A percentile compares a stretch with the other conserved stretches of the same genome.
Evolutionary conservation across 2,888 invertebrate genomes (phyloP).

Genomic region (Drepanosiphum platanoidis): DNA sequence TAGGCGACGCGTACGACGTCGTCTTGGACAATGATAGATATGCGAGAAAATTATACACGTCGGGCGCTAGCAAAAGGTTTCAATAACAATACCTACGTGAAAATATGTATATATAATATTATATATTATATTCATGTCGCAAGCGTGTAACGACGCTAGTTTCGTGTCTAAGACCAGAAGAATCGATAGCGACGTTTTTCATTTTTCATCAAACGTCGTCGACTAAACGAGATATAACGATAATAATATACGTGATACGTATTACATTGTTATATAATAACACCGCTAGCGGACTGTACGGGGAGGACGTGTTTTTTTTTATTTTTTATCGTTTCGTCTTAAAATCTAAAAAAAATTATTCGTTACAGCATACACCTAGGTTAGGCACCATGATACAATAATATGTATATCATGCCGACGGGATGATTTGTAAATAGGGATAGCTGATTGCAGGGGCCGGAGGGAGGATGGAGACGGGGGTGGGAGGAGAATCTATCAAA

Average conservation of each 20-base stretch:
- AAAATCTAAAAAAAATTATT: slow-evolving; percentile 28
- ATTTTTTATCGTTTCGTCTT: not conserved
- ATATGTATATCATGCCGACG: not conserved
- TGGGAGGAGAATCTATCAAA: not conserved
- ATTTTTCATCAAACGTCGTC: not conserved
- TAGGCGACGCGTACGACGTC: too few species aligned
- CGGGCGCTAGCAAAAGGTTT: too few species aligned
- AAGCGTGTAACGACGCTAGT: too few species aligned
- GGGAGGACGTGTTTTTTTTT: too few species aligned
- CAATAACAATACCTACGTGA: not conserved
- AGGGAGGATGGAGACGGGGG: too few species aligned
- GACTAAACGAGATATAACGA: too few species aligned
- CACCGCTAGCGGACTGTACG: not conserved
- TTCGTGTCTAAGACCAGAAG: too few species aligned
- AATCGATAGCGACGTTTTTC: too few species aligned
- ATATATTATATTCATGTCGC: too few species aligned
- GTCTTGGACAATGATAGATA: not conserved
- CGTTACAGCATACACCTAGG: too few species aligned
- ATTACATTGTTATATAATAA: not conserved
- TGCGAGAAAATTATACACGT: not conserved
- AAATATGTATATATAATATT: not conserved
- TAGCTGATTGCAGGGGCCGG: too few species aligned
- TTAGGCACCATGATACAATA: not conserved
- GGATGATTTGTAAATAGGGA: not conserved
- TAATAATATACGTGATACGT: too few species aligned